phyloP scores from a whole-genome alignment of 2,797 vertebrate genomes.

The Galago senegalensis region DNA sequence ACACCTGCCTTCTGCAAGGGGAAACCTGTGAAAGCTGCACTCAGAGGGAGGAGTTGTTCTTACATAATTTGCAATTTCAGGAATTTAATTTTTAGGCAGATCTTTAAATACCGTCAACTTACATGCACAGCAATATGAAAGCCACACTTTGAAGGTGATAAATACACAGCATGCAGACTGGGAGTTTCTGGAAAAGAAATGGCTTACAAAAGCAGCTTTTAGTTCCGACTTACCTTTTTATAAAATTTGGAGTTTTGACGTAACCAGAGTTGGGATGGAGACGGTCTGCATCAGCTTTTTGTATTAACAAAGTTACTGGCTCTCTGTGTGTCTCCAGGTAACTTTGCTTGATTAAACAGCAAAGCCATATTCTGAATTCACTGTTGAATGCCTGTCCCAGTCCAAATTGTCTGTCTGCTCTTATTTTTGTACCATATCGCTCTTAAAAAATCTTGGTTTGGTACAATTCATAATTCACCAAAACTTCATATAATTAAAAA shows the following conservation, averaged over 20 bases:
- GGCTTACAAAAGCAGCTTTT: conserved; percentile 82
- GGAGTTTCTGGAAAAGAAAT: conserved; percentile 85
- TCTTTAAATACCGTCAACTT: conserved; percentile 86
- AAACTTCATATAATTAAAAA: conserved; percentile 93
- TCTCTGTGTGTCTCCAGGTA: conserved; percentile 89
- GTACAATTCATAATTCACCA: conserved; percentile 94
- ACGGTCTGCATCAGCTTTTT: conserved; percentile 89
- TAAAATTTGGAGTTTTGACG: conserved; percentile 79
- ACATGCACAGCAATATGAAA: conserved; percentile 90
- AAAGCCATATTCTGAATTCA: conserved; percentile 96
- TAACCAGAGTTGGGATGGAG: conserved; percentile 86
- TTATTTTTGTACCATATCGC: conserved; percentile 93
- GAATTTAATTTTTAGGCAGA: conserved; percentile 90
- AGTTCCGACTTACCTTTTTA: conserved; percentile 64
- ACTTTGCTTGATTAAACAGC: conserved; percentile 92
- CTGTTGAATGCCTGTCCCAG: conserved; percentile 92
- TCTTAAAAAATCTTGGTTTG: conserved; percentile 94
- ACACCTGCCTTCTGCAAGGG: conserved; percentile 88
- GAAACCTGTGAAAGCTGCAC: conserved; percentile 85
- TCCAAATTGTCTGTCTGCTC: conserved; percentile 92
- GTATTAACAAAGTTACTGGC: conserved; percentile 91
- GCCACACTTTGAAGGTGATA: conserved; percentile 83
- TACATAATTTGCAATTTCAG: conserved; percentile 88
- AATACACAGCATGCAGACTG: conserved; percentile 87
- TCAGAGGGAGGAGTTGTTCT: conserved; percentile 84